phyloP scores from a whole-genome alignment of 2,888 invertebrate species.

The Orchestes rusci region DNA sequence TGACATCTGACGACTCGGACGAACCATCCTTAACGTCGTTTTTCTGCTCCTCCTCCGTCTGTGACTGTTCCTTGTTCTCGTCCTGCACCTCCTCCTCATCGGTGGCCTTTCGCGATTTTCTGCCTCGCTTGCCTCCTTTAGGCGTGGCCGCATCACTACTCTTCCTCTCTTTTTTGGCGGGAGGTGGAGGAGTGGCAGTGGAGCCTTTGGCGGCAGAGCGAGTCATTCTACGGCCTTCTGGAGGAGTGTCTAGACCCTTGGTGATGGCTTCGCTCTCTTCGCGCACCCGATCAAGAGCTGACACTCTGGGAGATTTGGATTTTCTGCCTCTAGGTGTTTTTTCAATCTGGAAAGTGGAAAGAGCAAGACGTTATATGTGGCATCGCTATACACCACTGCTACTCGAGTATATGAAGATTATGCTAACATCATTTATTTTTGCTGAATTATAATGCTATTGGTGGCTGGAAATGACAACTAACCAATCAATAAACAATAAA shows the following conservation, averaged over 20 bases:
- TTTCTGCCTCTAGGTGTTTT: conserved; percentile 42
- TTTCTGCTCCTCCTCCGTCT: conserved; percentile 13
- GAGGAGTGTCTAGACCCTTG: conserved; percentile 46
- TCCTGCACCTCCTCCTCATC: conserved; percentile 7
- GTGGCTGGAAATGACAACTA: too few relatives aligned
- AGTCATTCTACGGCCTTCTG: conserved; percentile 51
- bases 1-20: conserved; percentile 36
- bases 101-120: conserved; percentile 36
- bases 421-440: too few relatives aligned
- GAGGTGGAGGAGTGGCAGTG: conserved; percentile 49
- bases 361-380: too few relatives aligned
- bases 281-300: conserved; percentile 45
- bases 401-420: too few relatives aligned
- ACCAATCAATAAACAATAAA: too few relatives aligned
- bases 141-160: conserved; percentile 24
- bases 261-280: conserved; percentile 49
- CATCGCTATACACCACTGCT: too few relatives aligned
- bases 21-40: conserved; percentile 22
- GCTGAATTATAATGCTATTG: too few relatives aligned
- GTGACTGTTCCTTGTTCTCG: conserved; percentile 33
- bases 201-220: conserved; percentile 50
- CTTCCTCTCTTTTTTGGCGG: conserved; percentile 47
- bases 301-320: conserved; percentile 44
- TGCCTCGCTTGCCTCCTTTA: conserved; percentile 36
- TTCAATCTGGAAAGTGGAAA: conserved; percentile 29